Evolutionary conservation across 2,113 vertebrate species (phyloP), one percentile per base, ranked within the genome.

Genomic region (Ploceus nigricollis): DNA sequence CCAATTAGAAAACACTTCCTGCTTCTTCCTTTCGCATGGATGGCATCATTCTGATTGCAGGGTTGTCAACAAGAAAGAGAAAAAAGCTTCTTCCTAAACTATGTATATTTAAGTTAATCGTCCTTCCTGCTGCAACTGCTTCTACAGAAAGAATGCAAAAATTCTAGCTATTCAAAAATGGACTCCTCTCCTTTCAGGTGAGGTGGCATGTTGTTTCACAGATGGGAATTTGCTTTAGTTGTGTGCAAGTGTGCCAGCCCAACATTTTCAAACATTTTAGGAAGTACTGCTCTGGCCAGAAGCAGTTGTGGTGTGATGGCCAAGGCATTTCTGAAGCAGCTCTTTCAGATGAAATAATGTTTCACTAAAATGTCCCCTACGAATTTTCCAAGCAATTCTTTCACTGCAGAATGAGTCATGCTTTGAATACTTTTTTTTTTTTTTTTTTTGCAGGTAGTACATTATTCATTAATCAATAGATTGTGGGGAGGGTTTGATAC

Each of bases 381-480:
- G 65, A 45, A 90, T 89, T 96, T 75, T 50, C 75, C 54, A 86
- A 78, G 61, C 44, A 96, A 72, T 86, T 89, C 42, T 92, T 93
- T 76, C 48, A 82, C 63, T 89, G 56, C 42, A 63, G 91, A 97
- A 92, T 76, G 60, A 93, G 93, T 96, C 91, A 81, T 69, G 77
- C 75, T 97, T 97, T 85, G 75, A 93, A 96, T 79, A 68, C 56
- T 22, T 24, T 24, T 24, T 13, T 11, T 45, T 23, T 75, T 90
- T 71, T 95, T 96, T 76, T 91, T 96, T 96, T 96, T 83, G 25
- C 64, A 66, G 25, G 44, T 54, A 89, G 81, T 85, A 69, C 22
- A 72, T 94, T 93, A 93, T 95, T 94, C 66, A 93, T 89, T 72
- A 96, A 78, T 56, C 42, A 92, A 93, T 5, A 94, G 50, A 82